Conservation (phyloP, 2,113 vertebrate species). For the Prochilodus magdalenae region DNA sequence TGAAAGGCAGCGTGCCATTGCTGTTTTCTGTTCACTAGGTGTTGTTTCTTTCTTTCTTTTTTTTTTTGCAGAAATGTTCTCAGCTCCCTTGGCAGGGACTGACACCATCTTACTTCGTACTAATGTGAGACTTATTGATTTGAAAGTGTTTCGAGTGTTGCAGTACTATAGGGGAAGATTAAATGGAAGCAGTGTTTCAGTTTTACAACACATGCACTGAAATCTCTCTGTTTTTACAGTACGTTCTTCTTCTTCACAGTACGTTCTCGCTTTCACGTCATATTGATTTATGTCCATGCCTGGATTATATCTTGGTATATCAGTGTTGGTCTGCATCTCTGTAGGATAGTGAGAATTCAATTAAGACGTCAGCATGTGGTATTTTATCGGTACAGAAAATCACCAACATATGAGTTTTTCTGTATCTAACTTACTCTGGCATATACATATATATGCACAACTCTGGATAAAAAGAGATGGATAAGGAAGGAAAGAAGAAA, state of each 20-base stretch:
- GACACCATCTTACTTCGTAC: background rate
- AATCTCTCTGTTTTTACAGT: background rate
- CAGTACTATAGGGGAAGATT: background rate
- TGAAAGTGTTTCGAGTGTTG: background rate
- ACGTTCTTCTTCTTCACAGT: background rate
- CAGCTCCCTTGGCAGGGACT: background rate
- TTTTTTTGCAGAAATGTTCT: background rate
- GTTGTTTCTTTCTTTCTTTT: background rate
- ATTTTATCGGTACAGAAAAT: background rate
- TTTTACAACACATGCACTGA: background rate
- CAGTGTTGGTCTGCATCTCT: background rate
- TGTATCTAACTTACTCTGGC: background rate
- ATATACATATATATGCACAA: no score
- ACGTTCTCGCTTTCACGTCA: background rate
- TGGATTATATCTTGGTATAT: background rate
- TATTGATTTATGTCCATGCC: background rate
- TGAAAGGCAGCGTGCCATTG: background rate
- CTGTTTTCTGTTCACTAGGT: background rate
- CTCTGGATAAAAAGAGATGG: background rate
- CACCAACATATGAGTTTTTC: background rate
- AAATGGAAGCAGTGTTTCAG: background rate
- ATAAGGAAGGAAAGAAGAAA: constrained; percentile 6
- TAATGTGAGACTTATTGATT: background rate
- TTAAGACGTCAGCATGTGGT: background rate
- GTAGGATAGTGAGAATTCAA: background rate